A percentile compares a stretch with the other conserved stretches of the same genome.
These are phyloP conservation scores for Hetaerina titia DNA, from an alignment of 2,888 invertebrate genomes.

Conservation along the genomic window DNA sequence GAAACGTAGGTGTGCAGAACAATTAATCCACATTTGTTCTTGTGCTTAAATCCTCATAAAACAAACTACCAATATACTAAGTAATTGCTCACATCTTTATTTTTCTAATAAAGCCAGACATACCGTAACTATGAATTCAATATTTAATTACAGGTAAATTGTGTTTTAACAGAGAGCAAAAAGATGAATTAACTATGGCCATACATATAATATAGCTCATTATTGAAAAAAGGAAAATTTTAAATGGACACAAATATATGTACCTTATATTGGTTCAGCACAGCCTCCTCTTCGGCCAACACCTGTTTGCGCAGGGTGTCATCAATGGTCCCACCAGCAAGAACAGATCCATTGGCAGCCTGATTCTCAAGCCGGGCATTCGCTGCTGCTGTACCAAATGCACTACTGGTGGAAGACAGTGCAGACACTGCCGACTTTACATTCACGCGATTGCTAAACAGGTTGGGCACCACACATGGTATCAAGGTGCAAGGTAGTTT, in stretches of 20 bases:
- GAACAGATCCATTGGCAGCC: slow-evolving; percentile 80
- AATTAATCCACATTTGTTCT: too few species aligned
- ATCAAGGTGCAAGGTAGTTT: slow-evolving; percentile 59
- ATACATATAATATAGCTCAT: too few species aligned
- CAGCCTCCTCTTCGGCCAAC: slow-evolving; percentile 97
- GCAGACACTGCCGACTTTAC: slow-evolving; percentile 93
- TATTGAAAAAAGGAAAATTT: slow-evolving; percentile 43
- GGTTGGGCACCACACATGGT: slow-evolving; percentile 63
- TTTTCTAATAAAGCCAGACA: too few species aligned
- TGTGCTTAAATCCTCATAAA: too few species aligned
- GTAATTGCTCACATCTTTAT: too few species aligned
- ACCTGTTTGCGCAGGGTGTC: slow-evolving; percentile 92
- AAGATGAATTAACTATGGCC: too few species aligned
- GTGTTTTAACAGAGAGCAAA: too few species aligned
- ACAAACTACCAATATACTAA: too few species aligned
- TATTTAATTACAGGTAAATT: too few species aligned
- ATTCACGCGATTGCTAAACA: slow-evolving; percentile 89
- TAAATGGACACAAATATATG: slow-evolving; percentile 59
- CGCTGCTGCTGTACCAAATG: slow-evolving; percentile 91
- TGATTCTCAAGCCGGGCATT: slow-evolving; percentile 84
- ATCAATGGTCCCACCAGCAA: slow-evolving; percentile 81
- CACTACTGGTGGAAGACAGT: slow-evolving; percentile 91
- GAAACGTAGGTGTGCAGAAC: too few species aligned
- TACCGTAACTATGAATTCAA: too few species aligned
- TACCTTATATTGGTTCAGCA: slow-evolving; percentile 97